These are phyloP conservation scores for Eledona agricola DNA, from an alignment of 2,888 invertebrate genomes.

Conservation along the genomic window DNA sequence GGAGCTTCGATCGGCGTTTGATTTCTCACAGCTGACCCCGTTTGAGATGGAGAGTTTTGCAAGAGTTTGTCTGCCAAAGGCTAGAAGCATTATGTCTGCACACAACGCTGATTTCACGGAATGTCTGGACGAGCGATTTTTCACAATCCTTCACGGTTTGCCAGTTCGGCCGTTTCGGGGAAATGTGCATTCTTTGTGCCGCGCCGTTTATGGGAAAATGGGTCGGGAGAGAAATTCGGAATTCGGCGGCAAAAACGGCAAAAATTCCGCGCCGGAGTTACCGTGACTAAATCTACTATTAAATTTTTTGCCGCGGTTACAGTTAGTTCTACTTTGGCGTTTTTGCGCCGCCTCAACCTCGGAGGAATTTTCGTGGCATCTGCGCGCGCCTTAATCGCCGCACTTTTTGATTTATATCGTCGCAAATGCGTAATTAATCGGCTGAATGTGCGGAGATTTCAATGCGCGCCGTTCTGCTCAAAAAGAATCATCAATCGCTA, in stretches of 20 bases:
- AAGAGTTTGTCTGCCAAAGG: conserved; percentile 43
- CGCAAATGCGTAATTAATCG: conserved; percentile 16
- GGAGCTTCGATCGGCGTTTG: too few relatives aligned
- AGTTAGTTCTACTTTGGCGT: conserved; percentile 27
- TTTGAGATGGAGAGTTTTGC: conserved; percentile 56
- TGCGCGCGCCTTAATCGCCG: conserved; percentile 17
- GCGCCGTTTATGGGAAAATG: not conserved
- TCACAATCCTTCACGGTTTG: conserved; percentile 12
- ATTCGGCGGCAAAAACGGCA: conserved; percentile 12
- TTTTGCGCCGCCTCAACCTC: conserved; percentile 17
- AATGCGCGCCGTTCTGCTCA: conserved; percentile 15
- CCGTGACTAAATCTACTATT: conserved; percentile 22
- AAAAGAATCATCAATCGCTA: conserved; percentile 24
- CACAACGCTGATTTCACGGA: conserved; percentile 27
- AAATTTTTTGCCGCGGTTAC: conserved; percentile 18
- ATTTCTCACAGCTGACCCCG: conserved; percentile 58
- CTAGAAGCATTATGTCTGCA: conserved; percentile 36
- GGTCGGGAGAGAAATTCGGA: conserved; percentile 3
- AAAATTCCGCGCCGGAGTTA: conserved; percentile 16
- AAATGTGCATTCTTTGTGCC: too few relatives aligned
- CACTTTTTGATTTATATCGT: conserved; percentile 20
- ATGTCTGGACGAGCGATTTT: conserved; percentile 20
- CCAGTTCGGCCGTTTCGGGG: not conserved
- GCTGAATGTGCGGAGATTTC: conserved; percentile 14
- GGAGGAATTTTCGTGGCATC: conserved; percentile 21